Percentiles rank a stretch among this genome's conserved stretches.
phyloP scores from a whole-genome alignment of 2,797 vertebrate genomes.

The Halcyon leucocephala region DNA sequence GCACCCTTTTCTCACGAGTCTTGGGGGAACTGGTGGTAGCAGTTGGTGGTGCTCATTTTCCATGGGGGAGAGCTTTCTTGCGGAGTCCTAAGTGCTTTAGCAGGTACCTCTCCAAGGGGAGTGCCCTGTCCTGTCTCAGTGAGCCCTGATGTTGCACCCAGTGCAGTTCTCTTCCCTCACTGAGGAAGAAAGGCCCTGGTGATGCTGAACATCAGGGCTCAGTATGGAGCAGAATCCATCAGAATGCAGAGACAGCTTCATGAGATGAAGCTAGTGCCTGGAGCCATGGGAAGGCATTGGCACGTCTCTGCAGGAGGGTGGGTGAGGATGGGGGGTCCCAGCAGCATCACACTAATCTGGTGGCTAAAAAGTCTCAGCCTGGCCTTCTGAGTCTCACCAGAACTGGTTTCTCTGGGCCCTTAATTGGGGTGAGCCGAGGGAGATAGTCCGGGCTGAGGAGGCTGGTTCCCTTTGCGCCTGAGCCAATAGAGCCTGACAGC shows the following conservation, averaged over 20 bases:
- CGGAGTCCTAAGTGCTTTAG: neutral
- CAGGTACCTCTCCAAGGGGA: neutral
- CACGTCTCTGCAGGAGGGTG: neutral
- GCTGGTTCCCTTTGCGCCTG: neutral
- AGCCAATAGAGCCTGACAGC: neutral
- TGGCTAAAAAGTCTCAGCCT: neutral
- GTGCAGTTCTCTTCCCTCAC: neutral
- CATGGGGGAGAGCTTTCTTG: neutral
- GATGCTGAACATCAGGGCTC: neutral
- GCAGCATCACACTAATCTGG: neutral
- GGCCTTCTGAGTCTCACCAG: neutral
- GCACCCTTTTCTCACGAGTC: accelerated
- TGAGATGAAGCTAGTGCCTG: no score
- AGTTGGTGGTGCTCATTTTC: neutral
- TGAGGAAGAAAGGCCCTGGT: neutral
- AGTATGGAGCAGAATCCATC: neutral
- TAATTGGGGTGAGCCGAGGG: neutral
- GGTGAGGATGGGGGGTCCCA: neutral
- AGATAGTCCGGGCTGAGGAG: neutral
- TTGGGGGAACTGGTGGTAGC: neutral
- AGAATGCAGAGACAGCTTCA: neutral
- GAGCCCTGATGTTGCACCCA: neutral
- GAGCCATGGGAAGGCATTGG: neutral
- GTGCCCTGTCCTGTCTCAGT: neutral
- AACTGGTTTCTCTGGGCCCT: neutral